phyloP scores from a whole-genome alignment of 1,140 invertebrate genomes.

The Mylabris phalerata region DNA sequence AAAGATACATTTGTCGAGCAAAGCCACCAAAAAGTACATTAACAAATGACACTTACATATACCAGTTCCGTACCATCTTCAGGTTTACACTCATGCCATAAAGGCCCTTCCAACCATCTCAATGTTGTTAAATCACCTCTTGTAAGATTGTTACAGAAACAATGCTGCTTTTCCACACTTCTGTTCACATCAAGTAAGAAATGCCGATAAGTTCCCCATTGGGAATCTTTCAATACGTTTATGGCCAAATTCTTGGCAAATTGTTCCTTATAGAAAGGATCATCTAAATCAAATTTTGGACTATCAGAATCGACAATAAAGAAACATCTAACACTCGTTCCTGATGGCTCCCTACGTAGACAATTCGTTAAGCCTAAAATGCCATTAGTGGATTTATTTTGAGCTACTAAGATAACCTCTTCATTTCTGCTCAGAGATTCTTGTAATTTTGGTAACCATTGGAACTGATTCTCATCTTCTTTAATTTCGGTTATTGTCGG shows the following conservation, averaged over 20 bases:
- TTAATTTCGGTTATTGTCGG: no score
- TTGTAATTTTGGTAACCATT: no score
- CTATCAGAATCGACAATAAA: slow-evolving; percentile 56
- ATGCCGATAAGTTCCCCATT: slow-evolving; percentile 57
- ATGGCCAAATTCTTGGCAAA: slow-evolving; percentile 55
- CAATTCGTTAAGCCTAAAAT: slow-evolving; percentile 77
- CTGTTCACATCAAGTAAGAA: slow-evolving; percentile 25
- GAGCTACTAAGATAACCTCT: slow-evolving; percentile 44
- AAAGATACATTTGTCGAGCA: no score
- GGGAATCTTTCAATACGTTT: slow-evolving; percentile 56
- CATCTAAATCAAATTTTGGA: slow-evolving; percentile 54
- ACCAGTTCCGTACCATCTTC: neutral
- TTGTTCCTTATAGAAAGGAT: slow-evolving; percentile 55
- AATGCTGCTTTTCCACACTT: slow-evolving; percentile 51
- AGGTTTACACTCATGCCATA: slow-evolving; percentile 21
- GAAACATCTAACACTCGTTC: slow-evolving; percentile 54
- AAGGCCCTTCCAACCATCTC: slow-evolving; percentile 68
- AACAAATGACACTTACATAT: neutral
- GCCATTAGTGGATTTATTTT: slow-evolving; percentile 60
- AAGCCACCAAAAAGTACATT: no score
- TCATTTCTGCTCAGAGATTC: slow-evolving; percentile 52
- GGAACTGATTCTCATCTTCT: no score
- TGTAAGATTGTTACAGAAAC: slow-evolving; percentile 68
- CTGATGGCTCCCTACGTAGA: slow-evolving; percentile 60
- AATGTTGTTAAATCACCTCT: slow-evolving; percentile 81